These are phyloP conservation scores for Mormoops blainvillei DNA, from an alignment of 2,113 vertebrate species.

Conservation along the genomic window DNA sequence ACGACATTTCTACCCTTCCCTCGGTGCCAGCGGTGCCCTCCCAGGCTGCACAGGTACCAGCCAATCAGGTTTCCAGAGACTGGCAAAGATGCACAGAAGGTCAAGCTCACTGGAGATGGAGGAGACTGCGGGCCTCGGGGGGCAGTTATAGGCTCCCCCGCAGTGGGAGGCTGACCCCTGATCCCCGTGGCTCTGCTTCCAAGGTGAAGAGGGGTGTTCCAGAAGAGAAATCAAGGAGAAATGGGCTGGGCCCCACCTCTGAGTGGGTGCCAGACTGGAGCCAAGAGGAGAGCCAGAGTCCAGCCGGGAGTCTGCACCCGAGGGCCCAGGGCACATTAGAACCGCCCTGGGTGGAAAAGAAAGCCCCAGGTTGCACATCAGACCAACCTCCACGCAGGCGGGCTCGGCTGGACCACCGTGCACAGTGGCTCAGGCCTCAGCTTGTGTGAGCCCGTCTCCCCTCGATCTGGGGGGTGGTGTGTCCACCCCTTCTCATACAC, in stretches of 20 bases:
- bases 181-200: neutral
- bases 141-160: neutral
- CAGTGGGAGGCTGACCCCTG: neutral
- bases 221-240: too few relatives aligned
- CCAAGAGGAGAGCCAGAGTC: neutral
- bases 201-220: too few relatives aligned
- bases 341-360: neutral
- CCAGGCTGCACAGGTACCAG: accelerated
- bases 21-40: accelerated
- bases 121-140: neutral
- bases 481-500: neutral
- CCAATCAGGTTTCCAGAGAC: neutral
- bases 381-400: neutral
- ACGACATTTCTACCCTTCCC: neutral
- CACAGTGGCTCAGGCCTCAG: neutral
- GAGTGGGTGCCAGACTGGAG: neutral
- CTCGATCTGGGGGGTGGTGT: too few relatives aligned
- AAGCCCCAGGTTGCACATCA: neutral
- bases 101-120: neutral
- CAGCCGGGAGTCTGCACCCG: neutral
- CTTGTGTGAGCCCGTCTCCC: neutral
- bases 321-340: neutral
- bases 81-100: neutral
- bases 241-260: neutral
- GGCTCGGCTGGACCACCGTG: neutral